Evolutionary conservation across 1,140 invertebrate species (phyloP), one percentile per base, ranked within the genome.

Genomic region (Brachionus angularis): DNA sequence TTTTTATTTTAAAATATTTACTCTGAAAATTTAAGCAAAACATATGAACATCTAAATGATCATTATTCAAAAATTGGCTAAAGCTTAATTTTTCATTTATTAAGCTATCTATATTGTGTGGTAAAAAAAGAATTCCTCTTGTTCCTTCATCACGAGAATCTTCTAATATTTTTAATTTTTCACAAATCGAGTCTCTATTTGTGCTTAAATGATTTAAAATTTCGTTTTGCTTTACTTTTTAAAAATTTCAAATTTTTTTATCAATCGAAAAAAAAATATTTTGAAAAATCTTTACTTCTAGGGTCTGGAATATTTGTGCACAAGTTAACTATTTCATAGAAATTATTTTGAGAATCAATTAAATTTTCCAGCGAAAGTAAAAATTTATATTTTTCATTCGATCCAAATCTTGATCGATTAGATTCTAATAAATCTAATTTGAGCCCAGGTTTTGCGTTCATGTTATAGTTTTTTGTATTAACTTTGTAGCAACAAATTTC

Each of bases 21-120:
- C 53, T 39, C 4, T 58, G 4, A 58, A 58, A 58, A 58, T 58
- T 58, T 39, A 58, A 39, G 25, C 53, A 58, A 58, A 58, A 58
- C 53, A 39, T 58, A 14, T 58, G 53, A 42, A 39, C n/a, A n/a
- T n/a, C 23, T 39, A 2, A 25, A 25, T 25, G 36, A 7, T 27
- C 25, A 23, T 58, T 23, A 14, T 12, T 39, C 5, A 58, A 36
- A 18, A 58, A 25, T 39, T 58, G 16, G 10, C 34, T 27, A 55
- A 55, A 33, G 31, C 31, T n/a, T 14, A 55, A 18, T 5, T 34
- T 55, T 55, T 55, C 52, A 34, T 34, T 55, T 0, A 55, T 34
- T 2, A 14, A 55, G 21, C 10, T 7, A 58, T 58, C 34, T 10
- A 58, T 39, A 25, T 58, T 21, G 1, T 36, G 18, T 2, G 53